phyloP scores from a whole-genome alignment of 2,888 invertebrate species.

The Cataglyphis rosenhaueri region DNA sequence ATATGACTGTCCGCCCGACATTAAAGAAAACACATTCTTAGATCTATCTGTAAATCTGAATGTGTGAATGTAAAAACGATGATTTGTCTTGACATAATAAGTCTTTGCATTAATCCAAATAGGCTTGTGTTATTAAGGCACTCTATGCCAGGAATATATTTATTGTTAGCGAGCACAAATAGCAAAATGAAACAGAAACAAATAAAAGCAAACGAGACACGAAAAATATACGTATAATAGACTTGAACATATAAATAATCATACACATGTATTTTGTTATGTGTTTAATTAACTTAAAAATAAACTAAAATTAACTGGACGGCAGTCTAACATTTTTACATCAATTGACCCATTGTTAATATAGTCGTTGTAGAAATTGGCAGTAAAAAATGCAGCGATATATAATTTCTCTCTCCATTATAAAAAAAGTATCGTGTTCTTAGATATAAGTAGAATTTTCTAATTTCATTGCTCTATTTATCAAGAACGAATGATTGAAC shows the following conservation, averaged over 20 bases:
- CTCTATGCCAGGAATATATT: constrained; percentile 79
- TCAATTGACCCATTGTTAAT: constrained; percentile 62
- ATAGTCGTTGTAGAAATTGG: constrained; percentile 41
- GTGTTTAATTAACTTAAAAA: constrained; percentile 53
- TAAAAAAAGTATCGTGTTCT: neutral
- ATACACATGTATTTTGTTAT: constrained; percentile 25
- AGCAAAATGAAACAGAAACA: constrained; percentile 62
- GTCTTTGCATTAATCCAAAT: constrained; percentile 60
- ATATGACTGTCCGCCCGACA: constrained; percentile 30
- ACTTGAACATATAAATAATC: constrained; percentile 46
- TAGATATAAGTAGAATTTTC: neutral
- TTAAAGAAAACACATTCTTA: constrained; percentile 58
- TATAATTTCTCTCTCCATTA: neutral
- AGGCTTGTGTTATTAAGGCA: constrained; percentile 77
- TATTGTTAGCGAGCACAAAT: constrained; percentile 60
- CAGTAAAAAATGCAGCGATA: constrained; percentile 52
- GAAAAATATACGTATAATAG: neutral
- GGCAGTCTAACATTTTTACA: constrained; percentile 74
- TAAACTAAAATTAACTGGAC: constrained; percentile 82
- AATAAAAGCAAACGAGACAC: constrained; percentile 13
- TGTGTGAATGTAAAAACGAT: constrained; percentile 48
- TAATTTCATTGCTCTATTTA: neutral
- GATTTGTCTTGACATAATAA: constrained; percentile 63
- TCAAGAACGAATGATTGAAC: neutral
- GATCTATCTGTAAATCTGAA: constrained; percentile 53